These are phyloP conservation scores for Gastracanthus pulcherrimus DNA, from an alignment of 2,888 invertebrate species.

Conservation along the genomic window DNA sequence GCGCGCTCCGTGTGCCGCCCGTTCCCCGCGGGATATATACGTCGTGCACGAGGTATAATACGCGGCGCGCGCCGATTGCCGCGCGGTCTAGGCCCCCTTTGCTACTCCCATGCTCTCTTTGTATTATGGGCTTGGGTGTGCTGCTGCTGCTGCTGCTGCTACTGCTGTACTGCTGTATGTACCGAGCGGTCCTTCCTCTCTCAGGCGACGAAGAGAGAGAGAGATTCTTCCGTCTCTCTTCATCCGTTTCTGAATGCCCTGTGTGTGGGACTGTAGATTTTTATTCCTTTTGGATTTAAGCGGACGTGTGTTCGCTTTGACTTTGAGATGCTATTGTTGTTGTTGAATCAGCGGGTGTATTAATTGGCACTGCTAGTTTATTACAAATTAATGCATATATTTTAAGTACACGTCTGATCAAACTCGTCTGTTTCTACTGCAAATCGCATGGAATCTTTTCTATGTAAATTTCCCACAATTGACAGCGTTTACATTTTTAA, in stretches of 20 bases:
- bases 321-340: neutral
- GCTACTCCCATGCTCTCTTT: constrained; percentile 5
- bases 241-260: neutral
- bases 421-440: neutral
- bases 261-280: neutral
- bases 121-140: neutral
- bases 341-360: neutral
- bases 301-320: neutral
- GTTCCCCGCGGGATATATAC: neutral
- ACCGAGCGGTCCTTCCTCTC: constrained; percentile 12
- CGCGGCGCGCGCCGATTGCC: too few relatives aligned
- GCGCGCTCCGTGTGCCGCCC: neutral
- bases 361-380: too few relatives aligned
- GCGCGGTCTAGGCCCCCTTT: constrained; percentile 7
- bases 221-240: neutral
- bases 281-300: neutral
- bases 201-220: neutral
- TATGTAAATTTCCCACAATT: too few relatives aligned
- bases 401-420: neutral
- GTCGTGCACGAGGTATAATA: too few relatives aligned
- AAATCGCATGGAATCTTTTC: neutral
- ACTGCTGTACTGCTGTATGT: too few relatives aligned
- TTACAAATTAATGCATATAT: too few relatives aligned
- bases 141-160: neutral
- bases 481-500: too few relatives aligned